phyloP scores from a whole-genome alignment of 2,888 invertebrate species.

The Carabus problematicus region DNA sequence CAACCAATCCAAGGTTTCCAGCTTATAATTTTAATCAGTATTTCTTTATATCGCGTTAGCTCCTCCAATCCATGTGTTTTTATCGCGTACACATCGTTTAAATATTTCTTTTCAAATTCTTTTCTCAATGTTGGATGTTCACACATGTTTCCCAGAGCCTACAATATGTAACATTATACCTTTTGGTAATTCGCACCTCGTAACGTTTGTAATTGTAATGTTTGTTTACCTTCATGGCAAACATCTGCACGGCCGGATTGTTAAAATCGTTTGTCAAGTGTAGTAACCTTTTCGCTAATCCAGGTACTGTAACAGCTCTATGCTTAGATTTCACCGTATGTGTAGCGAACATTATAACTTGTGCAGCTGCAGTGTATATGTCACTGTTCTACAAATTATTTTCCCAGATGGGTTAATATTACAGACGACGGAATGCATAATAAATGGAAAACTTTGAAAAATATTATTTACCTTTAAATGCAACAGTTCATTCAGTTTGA shows the following conservation, averaged over 20 bases:
- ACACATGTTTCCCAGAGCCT: slow-evolving; percentile 53
- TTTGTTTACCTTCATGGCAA: slow-evolving; percentile 45
- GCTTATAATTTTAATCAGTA: slow-evolving; percentile 48
- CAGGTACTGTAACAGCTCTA: slow-evolving; percentile 50
- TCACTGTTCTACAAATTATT: slow-evolving; percentile 48
- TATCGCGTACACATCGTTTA: slow-evolving; percentile 47
- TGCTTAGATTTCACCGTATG: slow-evolving; percentile 53
- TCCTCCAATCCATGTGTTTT: slow-evolving; percentile 44
- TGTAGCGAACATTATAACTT: slow-evolving; percentile 55
- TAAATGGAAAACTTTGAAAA: slow-evolving; percentile 1
- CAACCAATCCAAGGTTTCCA: slow-evolving; percentile 48
- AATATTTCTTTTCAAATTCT: slow-evolving; percentile 47
- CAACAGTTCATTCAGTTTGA: slow-evolving; percentile 51
- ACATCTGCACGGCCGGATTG: slow-evolving; percentile 45
- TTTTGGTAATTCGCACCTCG: not conserved
- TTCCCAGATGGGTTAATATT: not conserved
- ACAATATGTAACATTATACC: slow-evolving; percentile 32
- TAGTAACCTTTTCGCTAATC: slow-evolving; percentile 51
- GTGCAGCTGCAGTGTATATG: slow-evolving; percentile 52
- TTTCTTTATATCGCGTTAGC: slow-evolving; percentile 47
- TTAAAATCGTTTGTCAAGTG: slow-evolving; percentile 45
- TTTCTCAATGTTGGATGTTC: slow-evolving; percentile 51
- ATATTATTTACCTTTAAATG: slow-evolving; percentile 52
- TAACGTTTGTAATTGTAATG: not conserved
- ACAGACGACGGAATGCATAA: not conserved